Percentiles rank a stretch among this genome's conserved stretches.
phyloP scores from a whole-genome alignment of 2,888 invertebrate species.

The Himalopsyche anomala region DNA sequence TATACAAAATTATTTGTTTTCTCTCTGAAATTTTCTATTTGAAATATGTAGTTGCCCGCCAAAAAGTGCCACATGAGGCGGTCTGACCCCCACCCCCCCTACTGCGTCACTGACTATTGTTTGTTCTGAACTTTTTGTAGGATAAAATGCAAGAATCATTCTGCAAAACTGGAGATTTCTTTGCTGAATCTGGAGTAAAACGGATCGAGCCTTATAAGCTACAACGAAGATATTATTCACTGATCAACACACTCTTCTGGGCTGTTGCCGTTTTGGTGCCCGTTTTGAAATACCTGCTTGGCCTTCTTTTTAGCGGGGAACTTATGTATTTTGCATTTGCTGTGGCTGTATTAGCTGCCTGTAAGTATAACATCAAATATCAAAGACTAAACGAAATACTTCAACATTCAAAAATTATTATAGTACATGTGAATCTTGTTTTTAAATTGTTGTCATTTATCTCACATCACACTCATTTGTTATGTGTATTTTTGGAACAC shows the following conservation, averaged over 20 bases:
- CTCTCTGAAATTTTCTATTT: no score
- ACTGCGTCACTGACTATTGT: neutral
- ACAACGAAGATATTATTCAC: conserved; percentile 80
- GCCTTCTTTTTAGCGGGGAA: conserved; percentile 84
- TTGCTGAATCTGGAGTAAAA: conserved; percentile 84
- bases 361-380: conserved; percentile 79
- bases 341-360: conserved; percentile 82
- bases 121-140: conserved; percentile 69
- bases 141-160: conserved; percentile 87
- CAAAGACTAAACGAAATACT: neutral
- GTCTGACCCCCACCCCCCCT: no score
- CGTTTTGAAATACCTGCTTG: conserved; percentile 82
- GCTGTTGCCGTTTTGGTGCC: conserved; percentile 81
- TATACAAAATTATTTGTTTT: no score
- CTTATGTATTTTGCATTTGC: conserved; percentile 83
- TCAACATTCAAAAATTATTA: no score
- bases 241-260: conserved; percentile 86
- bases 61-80: no score
- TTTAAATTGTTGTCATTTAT: no score
- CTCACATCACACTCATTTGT: no score
- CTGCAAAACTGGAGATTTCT: conserved; percentile 86
- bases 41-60: no score
- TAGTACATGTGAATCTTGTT: no score
- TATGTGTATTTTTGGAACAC: no score
- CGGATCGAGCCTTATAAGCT: conserved; percentile 78